Base-by-base conservation (phyloP, 2,113 vertebrate species). In the Pterophyllum scalare region DNA sequence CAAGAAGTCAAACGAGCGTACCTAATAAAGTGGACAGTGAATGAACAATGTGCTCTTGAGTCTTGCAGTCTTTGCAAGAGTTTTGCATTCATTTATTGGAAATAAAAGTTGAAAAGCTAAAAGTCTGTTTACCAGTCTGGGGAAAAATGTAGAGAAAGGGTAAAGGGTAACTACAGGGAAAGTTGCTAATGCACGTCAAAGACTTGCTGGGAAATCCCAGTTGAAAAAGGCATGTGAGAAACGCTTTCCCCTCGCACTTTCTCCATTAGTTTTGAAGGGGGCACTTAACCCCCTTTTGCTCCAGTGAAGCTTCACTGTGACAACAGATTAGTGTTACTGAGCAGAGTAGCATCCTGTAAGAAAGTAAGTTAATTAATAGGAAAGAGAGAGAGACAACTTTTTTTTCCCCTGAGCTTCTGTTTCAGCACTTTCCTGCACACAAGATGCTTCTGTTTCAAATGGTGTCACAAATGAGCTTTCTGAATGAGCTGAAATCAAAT, bases 211-310 rank as follows among this genome's bases (percentile, higher is more conserved):
- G 90, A 86, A 59, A 67, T 77, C 24, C 83, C 40, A 31, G 26
- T 19, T 72, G 11, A 54, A 72, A 72, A 72, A 54, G 11, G 26
- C 46, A 33, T 54, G 46, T 72, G 67, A 54, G 57, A 79, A 80
- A 74, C 81, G 28, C 75, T 80, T 38, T 49, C 28, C 28, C 40
- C 14, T 31, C 70, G 52, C 31, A 2, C 76, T 67, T 57, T 59
- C 56, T 6, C 86, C 88, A 77, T 92, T 87, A 87, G 59, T 76
- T 79, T 58, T 59, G 78, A 65, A 89, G 87, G 89, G 81, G 89
- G 81, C 88, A 88, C 89, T 92, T 88, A 91, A 87, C 91, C 89
- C 88, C 82, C 74, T 89, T 91, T 88, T 87, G 90, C 84, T 89
- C 89, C 77, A 82, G 77, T 59, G 87, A 79, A 90, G 86, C 84